Conservation (phyloP, 2,888 invertebrate genomes). For the Colletes collaris region DNA sequence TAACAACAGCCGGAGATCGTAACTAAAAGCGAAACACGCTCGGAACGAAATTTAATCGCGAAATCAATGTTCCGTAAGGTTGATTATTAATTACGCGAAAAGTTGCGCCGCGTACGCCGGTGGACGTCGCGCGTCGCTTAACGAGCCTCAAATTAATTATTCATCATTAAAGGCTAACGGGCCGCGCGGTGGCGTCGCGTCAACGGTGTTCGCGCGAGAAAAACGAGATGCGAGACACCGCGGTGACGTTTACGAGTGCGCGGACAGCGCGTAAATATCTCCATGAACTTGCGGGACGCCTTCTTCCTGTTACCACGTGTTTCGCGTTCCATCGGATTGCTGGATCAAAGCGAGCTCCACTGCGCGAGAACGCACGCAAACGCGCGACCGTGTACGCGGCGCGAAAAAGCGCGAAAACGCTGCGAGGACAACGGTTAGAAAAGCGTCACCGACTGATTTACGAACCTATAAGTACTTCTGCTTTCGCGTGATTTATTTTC, state of each 20-base stretch:
- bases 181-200: slow-evolving; percentile 53
- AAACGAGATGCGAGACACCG: slow-evolving; percentile 63
- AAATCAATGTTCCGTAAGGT: too few relatives aligned
- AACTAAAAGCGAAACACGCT: too few relatives aligned
- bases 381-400: not conserved
- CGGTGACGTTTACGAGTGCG: slow-evolving; percentile 76
- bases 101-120: not conserved
- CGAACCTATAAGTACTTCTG: not conserved
- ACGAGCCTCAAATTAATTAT: slow-evolving; percentile 71
- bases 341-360: slow-evolving; percentile 38
- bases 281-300: slow-evolving; percentile 72
- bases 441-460: slow-evolving; percentile 32
- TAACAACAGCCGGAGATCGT: too few relatives aligned
- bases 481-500: slow-evolving; percentile 41
- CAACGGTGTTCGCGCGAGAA: slow-evolving; percentile 53
- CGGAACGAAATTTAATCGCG: too few relatives aligned
- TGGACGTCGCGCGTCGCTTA: slow-evolving; percentile 33
- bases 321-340: slow-evolving; percentile 49
- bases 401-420: slow-evolving; percentile 29
- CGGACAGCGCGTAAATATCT: slow-evolving; percentile 76
- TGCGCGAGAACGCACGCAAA: not conserved
- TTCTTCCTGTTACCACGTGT: slow-evolving; percentile 65
- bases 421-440: not conserved
- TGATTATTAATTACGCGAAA: slow-evolving; percentile 19
- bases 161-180: slow-evolving; percentile 69